Evolutionary conservation across 2,888 invertebrate genomes (phyloP).

Genomic region (Trachelus troglodyta): DNA sequence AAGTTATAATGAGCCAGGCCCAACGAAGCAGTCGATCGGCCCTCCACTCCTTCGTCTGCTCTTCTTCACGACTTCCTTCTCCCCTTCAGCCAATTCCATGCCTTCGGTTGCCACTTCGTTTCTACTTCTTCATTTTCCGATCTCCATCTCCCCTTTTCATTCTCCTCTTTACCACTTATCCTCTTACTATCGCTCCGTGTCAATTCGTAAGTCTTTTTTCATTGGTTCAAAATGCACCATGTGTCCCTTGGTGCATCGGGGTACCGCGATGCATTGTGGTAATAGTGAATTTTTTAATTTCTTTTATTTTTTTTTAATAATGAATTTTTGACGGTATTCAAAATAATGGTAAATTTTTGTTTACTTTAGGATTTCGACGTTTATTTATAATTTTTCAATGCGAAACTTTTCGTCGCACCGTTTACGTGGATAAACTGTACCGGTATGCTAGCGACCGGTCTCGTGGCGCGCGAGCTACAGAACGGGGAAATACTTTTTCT

Average conservation of each 20-base stretch:
- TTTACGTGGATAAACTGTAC: neutral
- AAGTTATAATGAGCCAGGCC: conserved; percentile 52
- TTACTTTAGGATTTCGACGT: neutral
- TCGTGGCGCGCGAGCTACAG: conserved; percentile 53
- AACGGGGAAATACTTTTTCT: conserved; percentile 49
- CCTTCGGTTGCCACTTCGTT: conserved; percentile 8
- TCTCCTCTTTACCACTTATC: conserved; percentile 6
- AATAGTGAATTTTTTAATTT: neutral
- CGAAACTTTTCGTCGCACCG: conserved; percentile 2
- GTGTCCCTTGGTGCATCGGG: neutral
- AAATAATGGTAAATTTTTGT: too few relatives aligned
- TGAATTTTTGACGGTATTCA: neutral
- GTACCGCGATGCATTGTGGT: neutral
- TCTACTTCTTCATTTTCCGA: conserved; percentile 7
- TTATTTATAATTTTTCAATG: neutral
- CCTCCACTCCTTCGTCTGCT: conserved; percentile 25
- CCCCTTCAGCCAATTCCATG: conserved; percentile 11
- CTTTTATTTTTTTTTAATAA: neutral
- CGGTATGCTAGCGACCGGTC: conserved; percentile 23
- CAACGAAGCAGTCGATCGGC: conserved; percentile 36
- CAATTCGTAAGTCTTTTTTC: neutral
- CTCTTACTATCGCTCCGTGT: neutral
- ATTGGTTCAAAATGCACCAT: neutral
- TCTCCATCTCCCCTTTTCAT: neutral
- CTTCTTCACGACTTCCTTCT: conserved; percentile 30